phyloP scores from a whole-genome alignment of 2,113 vertebrate genomes.

The Damaliscus lunatus region DNA sequence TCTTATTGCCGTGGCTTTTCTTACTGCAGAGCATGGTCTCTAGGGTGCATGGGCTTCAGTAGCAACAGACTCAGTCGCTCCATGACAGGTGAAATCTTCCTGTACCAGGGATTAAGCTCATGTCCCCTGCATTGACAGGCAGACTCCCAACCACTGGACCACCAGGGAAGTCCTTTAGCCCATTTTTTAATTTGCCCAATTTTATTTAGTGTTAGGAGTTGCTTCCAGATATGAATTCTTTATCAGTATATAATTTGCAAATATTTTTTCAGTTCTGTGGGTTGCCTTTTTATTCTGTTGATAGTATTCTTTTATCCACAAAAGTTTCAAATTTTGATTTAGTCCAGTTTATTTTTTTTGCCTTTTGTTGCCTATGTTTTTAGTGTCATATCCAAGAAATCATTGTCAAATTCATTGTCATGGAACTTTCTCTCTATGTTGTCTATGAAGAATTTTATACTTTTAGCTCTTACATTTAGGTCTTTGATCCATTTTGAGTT shows the following conservation, averaged over 20 bases:
- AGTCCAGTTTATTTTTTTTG: background rate
- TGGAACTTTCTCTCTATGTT: background rate
- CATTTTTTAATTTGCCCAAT: background rate
- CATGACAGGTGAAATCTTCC: background rate
- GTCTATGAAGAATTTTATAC: background rate
- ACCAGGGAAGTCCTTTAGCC: background rate
- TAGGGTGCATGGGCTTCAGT: background rate
- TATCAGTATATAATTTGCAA: background rate
- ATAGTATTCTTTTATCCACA: background rate
- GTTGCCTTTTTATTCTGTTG: background rate
- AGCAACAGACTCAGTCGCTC: background rate
- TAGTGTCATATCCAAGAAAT: background rate
- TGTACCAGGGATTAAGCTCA: background rate
- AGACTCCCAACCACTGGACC: background rate
- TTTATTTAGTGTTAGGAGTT: background rate
- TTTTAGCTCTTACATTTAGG: background rate
- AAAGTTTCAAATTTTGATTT: background rate
- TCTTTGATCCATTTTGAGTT: background rate
- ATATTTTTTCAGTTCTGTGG: background rate
- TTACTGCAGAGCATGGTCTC: background rate
- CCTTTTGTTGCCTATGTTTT: background rate
- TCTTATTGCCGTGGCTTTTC: background rate
- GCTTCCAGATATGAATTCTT: background rate
- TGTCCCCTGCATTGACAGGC: background rate
- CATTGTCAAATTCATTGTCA: background rate